Evolutionary conservation across 2,888 invertebrate genomes (phyloP).

Genomic region (Hymenopus coronatus): DNA sequence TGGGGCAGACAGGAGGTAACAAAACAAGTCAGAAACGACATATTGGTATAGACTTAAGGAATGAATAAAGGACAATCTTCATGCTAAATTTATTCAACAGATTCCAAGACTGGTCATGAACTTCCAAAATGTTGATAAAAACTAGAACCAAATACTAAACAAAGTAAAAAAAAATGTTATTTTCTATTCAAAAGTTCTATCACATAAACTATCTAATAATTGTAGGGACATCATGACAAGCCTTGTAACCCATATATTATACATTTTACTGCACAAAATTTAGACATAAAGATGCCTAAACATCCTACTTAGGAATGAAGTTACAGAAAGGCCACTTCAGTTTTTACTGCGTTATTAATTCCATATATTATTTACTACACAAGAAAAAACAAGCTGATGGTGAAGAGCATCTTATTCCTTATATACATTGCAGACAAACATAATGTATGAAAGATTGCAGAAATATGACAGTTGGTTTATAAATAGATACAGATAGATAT

Average conservation of each 20-base stretch:
- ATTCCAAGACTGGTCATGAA: background rate
- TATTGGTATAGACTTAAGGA: background rate
- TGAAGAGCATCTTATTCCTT: too few relatives aligned
- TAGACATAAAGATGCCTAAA: background rate
- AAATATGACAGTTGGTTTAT: too few relatives aligned
- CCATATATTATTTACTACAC: background rate
- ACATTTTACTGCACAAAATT: background rate
- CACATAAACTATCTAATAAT: background rate
- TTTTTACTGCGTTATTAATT: background rate
- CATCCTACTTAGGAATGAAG: background rate
- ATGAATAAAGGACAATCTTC: background rate
- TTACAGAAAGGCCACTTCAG: background rate
- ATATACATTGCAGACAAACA: too few relatives aligned
- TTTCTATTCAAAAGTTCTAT: background rate
- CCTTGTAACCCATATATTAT: background rate
- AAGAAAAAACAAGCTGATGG: background rate
- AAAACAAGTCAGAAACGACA: constrained; percentile 12
- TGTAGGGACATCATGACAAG: background rate
- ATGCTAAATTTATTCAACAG: background rate
- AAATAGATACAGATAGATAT: too few relatives aligned
- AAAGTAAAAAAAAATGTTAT: background rate
- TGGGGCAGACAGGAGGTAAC: constrained; percentile 14
- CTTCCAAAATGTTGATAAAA: background rate
- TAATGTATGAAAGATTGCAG: too few relatives aligned
- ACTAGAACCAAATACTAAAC: background rate